These are phyloP conservation scores for Danio tinwini DNA, from an alignment of 2,797 vertebrate species.

Conservation along the genomic window DNA sequence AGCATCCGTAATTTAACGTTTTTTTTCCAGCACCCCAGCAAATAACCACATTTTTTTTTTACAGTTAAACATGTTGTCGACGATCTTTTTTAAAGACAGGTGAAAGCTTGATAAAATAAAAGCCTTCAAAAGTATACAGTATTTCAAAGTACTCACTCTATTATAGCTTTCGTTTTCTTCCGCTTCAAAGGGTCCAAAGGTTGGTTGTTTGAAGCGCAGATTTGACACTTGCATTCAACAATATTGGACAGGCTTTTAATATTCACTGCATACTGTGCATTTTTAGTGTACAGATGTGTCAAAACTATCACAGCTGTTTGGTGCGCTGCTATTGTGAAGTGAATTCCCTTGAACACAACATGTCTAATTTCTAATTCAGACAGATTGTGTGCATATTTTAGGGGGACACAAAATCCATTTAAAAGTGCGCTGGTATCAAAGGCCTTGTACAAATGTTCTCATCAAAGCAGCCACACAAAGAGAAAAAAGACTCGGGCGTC, in stretches of 20 bases:
- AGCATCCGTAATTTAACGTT: too few relatives aligned
- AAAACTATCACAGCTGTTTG: neutral
- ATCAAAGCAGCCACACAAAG: slow-evolving; percentile 56
- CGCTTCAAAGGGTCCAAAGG: neutral
- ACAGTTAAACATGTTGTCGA: too few relatives aligned
- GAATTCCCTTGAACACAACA: slow-evolving; percentile 11
- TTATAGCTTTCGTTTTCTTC: too few relatives aligned
- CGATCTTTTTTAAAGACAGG: too few relatives aligned
- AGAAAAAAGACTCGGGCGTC: slow-evolving; percentile 38
- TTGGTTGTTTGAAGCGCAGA: neutral
- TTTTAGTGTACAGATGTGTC: neutral
- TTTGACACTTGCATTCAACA: neutral
- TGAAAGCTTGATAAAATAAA: too few relatives aligned
- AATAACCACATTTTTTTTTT: too few relatives aligned
- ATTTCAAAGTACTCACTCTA: too few relatives aligned
- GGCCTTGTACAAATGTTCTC: slow-evolving; percentile 48
- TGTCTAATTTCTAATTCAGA: slow-evolving; percentile 26
- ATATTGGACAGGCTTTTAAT: neutral
- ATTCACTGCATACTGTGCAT: neutral
- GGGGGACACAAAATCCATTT: slow-evolving; percentile 41
- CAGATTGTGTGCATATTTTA: slow-evolving; percentile 23
- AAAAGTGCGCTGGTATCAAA: slow-evolving; percentile 55
- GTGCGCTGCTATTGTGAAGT: neutral
- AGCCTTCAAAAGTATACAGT: too few relatives aligned
- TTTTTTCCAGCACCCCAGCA: too few relatives aligned